Percentiles rank a stretch among this genome's conserved stretches.
Evolutionary conservation across 2,888 invertebrate species (phyloP).

Genomic region (Apodemia mormo): DNA sequence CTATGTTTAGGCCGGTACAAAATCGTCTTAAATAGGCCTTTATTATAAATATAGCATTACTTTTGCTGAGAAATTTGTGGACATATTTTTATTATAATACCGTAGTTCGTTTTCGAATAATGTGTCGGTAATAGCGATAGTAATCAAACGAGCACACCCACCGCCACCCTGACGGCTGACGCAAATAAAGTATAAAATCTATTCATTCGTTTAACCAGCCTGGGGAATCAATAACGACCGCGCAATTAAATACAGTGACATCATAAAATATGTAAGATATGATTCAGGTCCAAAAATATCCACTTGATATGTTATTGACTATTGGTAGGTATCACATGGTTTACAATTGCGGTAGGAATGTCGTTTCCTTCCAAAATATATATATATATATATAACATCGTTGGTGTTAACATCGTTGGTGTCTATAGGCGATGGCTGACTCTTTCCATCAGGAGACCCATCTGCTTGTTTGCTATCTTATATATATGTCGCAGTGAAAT

Average conservation of each 20-base stretch:
- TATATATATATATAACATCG: too few species aligned
- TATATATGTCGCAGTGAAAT: too few species aligned
- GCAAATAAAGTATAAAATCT: conserved; percentile 13
- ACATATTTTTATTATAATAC: too few species aligned
- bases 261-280: conserved; percentile 32
- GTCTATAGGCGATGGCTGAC: too few species aligned
- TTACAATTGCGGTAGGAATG: neutral
- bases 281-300: conserved; percentile 26
- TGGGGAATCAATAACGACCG: conserved; percentile 28
- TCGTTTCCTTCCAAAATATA: neutral
- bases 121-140: conserved; percentile 31
- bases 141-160: neutral
- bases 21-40: too few species aligned
- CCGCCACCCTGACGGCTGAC: conserved; percentile 2
- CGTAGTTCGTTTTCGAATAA: neutral
- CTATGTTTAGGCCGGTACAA: too few species aligned
- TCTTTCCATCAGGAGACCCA: too few species aligned
- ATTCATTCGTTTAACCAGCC: conserved; percentile 14
- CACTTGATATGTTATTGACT: conserved; percentile 13
- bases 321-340: conserved; percentile 1
- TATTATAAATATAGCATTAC: too few species aligned
- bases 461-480: too few species aligned
- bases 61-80: too few species aligned
- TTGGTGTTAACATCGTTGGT: too few species aligned
- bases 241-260: conserved; percentile 35